phyloP scores from a whole-genome alignment of 2,888 invertebrate species.

The Rhaphigaster nebulosa region DNA sequence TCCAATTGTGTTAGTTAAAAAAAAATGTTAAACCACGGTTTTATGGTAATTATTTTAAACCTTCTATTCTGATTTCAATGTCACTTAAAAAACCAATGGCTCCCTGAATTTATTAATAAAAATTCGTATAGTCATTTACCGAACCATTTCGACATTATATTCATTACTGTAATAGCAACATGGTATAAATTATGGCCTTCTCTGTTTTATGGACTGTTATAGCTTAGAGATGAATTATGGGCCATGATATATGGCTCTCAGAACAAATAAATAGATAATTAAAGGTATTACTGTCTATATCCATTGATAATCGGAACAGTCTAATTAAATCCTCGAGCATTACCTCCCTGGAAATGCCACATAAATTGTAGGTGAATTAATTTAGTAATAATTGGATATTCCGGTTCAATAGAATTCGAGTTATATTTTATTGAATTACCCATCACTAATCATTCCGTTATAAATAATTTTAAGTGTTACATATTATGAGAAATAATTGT shows the following conservation, averaged over 20 bases:
- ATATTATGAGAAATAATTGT: neutral
- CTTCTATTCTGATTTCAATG: too few species aligned
- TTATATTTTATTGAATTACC: neutral
- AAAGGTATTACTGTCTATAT: neutral
- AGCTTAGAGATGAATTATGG: neutral
- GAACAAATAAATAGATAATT: neutral
- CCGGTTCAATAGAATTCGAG: neutral
- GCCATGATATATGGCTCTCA: neutral
- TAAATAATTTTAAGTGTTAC: too few species aligned
- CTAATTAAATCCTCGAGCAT: neutral
- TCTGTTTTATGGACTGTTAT: neutral
- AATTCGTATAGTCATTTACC: too few species aligned
- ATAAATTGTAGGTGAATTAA: neutral
- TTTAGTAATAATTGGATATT: neutral
- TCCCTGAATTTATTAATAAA: too few species aligned
- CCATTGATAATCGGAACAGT: neutral
- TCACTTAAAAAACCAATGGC: too few species aligned
- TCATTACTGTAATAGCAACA: neutral
- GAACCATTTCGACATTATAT: too few species aligned
- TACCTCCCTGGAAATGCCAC: neutral
- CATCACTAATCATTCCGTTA: too few species aligned
- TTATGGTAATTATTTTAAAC: too few species aligned
- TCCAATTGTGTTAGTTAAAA: too few species aligned
- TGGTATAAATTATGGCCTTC: neutral
- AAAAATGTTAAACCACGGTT: too few species aligned